A percentile compares a stretch with the other conserved stretches of the same genome.
These are phyloP conservation scores for Ispidina lecontei DNA, from an alignment of 2,797 vertebrate genomes.

Conservation along the genomic window DNA sequence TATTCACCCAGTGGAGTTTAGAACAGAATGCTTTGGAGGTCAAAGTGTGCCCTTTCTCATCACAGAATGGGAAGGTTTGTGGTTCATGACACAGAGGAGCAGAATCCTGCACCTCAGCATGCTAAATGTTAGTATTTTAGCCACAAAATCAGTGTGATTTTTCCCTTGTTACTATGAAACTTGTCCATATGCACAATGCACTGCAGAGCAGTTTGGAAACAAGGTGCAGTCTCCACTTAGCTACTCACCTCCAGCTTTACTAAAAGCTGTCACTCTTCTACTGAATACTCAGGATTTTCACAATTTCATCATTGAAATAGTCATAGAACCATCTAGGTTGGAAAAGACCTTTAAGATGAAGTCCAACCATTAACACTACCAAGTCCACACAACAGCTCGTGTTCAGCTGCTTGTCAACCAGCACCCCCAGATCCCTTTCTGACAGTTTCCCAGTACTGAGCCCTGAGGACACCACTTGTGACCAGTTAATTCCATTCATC, in stretches of 20 bases:
- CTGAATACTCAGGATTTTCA: neutral
- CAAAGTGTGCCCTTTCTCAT: neutral
- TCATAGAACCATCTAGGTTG: too few relatives aligned
- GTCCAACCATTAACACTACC: too few relatives aligned
- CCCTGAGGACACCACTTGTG: too few relatives aligned
- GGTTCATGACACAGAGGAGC: neutral
- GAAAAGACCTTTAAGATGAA: too few relatives aligned
- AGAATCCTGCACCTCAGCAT: neutral
- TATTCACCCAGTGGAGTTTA: neutral
- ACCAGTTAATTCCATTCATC: too few relatives aligned
- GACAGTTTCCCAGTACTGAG: too few relatives aligned
- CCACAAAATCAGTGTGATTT: neutral
- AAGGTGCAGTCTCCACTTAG: neutral
- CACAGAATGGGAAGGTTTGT: neutral
- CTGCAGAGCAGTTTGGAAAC: neutral
- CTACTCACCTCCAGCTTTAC: neutral
- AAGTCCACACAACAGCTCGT: too few relatives aligned
- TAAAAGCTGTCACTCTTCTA: neutral
- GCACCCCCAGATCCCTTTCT: too few relatives aligned
- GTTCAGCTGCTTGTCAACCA: too few relatives aligned
- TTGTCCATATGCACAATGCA: fast-evolving
- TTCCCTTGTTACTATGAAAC: neutral
- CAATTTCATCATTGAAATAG: neutral
- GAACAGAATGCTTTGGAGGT: neutral
- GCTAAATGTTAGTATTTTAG: neutral